Evolutionary conservation across 2,797 vertebrate species (phyloP).

Genomic region (Enteromius thamalakanensis): DNA sequence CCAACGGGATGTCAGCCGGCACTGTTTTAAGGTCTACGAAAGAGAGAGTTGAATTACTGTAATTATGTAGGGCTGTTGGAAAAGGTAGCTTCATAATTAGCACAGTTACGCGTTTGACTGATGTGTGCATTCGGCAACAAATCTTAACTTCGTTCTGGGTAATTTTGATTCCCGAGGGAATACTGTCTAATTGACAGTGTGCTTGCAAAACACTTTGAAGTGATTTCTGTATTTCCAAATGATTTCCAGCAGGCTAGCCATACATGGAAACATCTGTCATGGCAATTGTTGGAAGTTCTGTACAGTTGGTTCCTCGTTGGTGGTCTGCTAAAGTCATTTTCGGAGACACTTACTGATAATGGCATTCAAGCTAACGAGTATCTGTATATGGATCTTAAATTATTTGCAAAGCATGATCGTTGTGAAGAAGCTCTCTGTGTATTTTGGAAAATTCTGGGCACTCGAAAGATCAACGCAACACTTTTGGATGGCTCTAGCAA

Average conservation of each 20-base stretch:
- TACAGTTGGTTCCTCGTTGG: slow-evolving; percentile 36
- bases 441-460: slow-evolving; percentile 39
- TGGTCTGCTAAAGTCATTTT: slow-evolving; percentile 50
- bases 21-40: slow-evolving; percentile 86
- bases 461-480: slow-evolving; percentile 18
- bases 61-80: slow-evolving; percentile 6
- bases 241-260: slow-evolving; percentile 47
- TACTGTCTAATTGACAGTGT: slow-evolving; percentile 25
- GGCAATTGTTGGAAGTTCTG: slow-evolving; percentile 29
- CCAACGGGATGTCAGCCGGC: slow-evolving; percentile 86
- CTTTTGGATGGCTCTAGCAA: slow-evolving; percentile 31
- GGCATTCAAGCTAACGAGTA: slow-evolving; percentile 22
- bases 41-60: slow-evolving; percentile 23
- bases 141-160: not conserved
- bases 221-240: slow-evolving; percentile 36
- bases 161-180: slow-evolving; percentile 17
- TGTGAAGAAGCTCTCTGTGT: slow-evolving; percentile 41
- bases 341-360: slow-evolving; percentile 44
- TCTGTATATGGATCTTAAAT: slow-evolving; percentile 33
- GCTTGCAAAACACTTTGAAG: slow-evolving; percentile 37
- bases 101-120: slow-evolving; percentile 56
- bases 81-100: not conserved
- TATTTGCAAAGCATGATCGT: not conserved
- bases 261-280: slow-evolving; percentile 54
- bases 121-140: not conserved